Conservation (phyloP, 2,113 vertebrate genomes). For the Hemiprocne comata region DNA sequence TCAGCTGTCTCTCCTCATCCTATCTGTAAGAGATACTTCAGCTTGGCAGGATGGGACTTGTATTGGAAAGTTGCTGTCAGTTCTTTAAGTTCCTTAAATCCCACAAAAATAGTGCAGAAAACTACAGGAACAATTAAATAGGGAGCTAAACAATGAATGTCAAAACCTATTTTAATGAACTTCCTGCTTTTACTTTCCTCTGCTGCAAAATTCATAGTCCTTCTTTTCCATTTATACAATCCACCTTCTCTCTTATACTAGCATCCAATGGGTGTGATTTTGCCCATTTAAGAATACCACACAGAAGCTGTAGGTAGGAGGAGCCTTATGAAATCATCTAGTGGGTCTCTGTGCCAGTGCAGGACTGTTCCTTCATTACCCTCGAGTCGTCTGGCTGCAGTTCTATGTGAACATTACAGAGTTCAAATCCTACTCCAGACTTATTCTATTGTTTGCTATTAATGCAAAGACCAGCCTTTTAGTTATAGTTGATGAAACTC, state of each 20-base stretch:
- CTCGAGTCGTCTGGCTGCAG: neutral
- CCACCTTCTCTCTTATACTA: neutral
- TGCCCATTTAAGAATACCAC: neutral
- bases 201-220: neutral
- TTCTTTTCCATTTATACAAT: neutral
- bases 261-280: neutral
- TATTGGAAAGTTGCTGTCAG: neutral
- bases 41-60: neutral
- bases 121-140: neutral
- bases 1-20: neutral
- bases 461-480: neutral
- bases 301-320: neutral
- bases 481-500: neutral
- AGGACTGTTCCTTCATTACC: neutral
- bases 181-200: constrained; percentile 23
- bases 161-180: neutral
- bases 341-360: neutral
- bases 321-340: neutral
- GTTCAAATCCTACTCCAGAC: neutral
- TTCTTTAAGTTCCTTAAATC: neutral
- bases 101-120: neutral
- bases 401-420: neutral
- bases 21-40: neutral
- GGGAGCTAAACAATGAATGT: neutral
- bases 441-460: neutral